Conservation (phyloP, 2,113 vertebrate species). For the Lynx canadensis region DNA sequence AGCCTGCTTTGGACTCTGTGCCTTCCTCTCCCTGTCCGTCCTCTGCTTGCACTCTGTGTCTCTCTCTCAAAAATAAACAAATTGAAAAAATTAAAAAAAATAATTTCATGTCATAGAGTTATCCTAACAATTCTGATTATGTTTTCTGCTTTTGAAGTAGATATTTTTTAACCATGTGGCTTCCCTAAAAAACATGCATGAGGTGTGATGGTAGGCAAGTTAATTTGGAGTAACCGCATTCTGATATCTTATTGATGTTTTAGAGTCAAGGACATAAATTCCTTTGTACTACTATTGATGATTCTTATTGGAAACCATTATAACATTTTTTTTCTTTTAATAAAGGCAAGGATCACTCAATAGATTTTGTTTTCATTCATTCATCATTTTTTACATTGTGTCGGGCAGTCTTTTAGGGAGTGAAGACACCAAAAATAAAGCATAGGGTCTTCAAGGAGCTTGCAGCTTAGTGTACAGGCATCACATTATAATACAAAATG, state of each 20-base stretch:
- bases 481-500: neutral
- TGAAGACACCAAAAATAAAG: neutral
- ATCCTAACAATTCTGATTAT: neutral
- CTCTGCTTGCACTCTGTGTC: no score
- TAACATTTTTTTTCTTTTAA: neutral
- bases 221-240: neutral
- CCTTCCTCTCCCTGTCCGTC: no score
- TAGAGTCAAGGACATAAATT: neutral
- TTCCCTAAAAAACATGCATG: neutral
- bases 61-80: no score
- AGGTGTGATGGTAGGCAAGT: neutral
- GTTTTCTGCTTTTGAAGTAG: neutral
- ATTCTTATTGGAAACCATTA: neutral
- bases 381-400: neutral
- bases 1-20: no score
- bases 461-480: neutral
- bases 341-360: neutral
- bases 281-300: neutral
- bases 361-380: neutral
- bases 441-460: neutral
- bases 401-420: neutral
- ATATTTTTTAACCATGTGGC: neutral
- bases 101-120: neutral
- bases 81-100: neutral
- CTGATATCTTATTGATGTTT: neutral